Evolutionary conservation across 2,888 invertebrate genomes (phyloP), one percentile per base, ranked within the genome.

Genomic region (Caenorhabditis macrosperma): DNA sequence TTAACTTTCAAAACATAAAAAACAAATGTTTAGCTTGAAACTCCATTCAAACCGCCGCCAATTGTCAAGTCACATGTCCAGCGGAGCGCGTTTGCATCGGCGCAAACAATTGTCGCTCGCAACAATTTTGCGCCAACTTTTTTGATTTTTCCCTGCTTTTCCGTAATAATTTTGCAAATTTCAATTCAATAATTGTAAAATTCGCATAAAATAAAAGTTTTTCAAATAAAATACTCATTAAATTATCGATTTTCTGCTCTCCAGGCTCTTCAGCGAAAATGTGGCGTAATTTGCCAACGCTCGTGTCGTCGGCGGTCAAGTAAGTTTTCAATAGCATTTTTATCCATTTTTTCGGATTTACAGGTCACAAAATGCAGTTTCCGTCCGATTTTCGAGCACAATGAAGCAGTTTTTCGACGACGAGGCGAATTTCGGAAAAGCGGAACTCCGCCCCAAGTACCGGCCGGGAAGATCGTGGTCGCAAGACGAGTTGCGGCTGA

Each of bases 401-500:
- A 71, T 80, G 76, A 60, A 69, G 41, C 75, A 84, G 61, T 89
- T 89, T 78, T 88, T 89, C 71, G 89, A 89, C 67, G 74, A 82
- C 30, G 82, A 84, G 30, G 84, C 77, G 17, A 89, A 85, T 61
- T 87, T 83, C 38, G 86, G 83, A 41, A 79, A 75, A 41, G 50
- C 75, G 5, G 87, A 88, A 54, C 76, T 89, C 20, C 81, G 87
- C 6, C 85, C 86, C 10, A 87, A 83, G 52, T 28, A 83, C 17
- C 74, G 89, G 7, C 89, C 89, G 4, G 89, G 89, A 38, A 74
- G 89, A 57, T 64, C 95, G 4, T 98, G 97, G 97, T 94, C 92
- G 78, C 91, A 93, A 69, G 96, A 96, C 82, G 99, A 99, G 91
- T 92, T 99, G 22, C 93, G 99, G 88, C 93, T 97, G 57, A 99